Evolutionary conservation across 2,888 invertebrate species (phyloP).

Genomic region (Hipparchia semele): DNA sequence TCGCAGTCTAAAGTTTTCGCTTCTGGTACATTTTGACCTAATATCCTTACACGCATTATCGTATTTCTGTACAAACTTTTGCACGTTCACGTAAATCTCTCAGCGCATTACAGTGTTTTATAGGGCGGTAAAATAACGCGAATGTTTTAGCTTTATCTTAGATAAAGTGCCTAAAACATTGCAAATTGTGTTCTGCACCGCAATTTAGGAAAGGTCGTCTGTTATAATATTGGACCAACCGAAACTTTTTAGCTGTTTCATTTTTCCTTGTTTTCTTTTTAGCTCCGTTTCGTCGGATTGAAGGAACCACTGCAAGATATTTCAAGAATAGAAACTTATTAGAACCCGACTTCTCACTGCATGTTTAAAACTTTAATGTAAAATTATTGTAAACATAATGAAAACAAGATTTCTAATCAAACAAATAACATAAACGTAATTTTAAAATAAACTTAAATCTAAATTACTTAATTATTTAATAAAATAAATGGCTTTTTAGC

Average conservation of each 20-base stretch:
- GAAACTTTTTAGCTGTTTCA: background rate
- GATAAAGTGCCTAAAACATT: background rate
- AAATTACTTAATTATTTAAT: too few relatives aligned
- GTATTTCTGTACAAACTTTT: background rate
- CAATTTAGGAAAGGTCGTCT: background rate
- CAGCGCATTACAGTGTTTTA: conserved; percentile 1
- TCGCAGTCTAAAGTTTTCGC: too few relatives aligned
- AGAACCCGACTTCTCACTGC: too few relatives aligned
- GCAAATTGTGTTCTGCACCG: conserved; percentile 2
- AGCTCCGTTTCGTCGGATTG: background rate
- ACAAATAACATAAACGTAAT: too few relatives aligned
- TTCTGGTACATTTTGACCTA: too few relatives aligned
- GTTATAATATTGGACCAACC: conserved; percentile 1
- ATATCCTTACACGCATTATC: background rate
- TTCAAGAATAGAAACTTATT: too few relatives aligned
- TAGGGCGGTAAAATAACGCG: background rate
- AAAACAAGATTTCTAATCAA: background rate
- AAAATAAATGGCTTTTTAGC: too few relatives aligned
- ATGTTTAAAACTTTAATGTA: too few relatives aligned
- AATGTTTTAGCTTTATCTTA: conserved; percentile 5
- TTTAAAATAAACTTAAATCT: too few relatives aligned
- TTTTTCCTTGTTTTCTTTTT: background rate
- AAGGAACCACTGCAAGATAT: background rate
- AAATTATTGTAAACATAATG: too few relatives aligned
- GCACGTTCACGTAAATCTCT: background rate